These are phyloP conservation scores for Geopemphigus sp. DNA, from an alignment of 1,140 invertebrate genomes.

Conservation along the genomic window DNA sequence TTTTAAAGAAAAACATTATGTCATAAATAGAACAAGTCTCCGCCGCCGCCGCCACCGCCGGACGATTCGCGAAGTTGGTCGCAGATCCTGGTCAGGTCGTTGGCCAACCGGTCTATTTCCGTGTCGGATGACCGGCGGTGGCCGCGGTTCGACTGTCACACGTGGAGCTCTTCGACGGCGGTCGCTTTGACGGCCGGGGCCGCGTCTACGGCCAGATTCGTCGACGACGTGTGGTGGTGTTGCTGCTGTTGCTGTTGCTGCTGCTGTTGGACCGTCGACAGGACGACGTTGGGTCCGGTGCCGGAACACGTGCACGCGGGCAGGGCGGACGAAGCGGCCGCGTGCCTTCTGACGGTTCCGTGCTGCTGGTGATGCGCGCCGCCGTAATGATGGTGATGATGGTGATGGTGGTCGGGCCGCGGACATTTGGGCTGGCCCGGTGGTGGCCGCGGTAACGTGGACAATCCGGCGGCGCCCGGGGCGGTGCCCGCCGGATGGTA, in stretches of 20 bases:
- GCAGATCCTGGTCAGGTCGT: conserved; percentile 53
- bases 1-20: neutral
- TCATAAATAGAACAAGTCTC: conserved; percentile 52
- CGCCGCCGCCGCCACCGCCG: conserved; percentile 47
- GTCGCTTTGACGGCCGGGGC: neutral
- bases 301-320: conserved; percentile 32
- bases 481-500: conserved; percentile 13
- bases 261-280: neutral
- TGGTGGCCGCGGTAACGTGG: conserved; percentile 52
- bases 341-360: conserved; percentile 33
- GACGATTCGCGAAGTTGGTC: conserved; percentile 52
- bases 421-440: conserved; percentile 50
- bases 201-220: conserved; percentile 47
- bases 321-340: neutral
- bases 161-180: conserved; percentile 52
- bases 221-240: neutral
- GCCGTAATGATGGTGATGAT: conserved; percentile 32
- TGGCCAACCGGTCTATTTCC: conserved; percentile 49
- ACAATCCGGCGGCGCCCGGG: conserved; percentile 1
- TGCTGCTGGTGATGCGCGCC: neutral
- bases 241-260: neutral
- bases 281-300: too few relatives aligned
- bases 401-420: conserved; percentile 42
- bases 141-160: conserved; percentile 53
- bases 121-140: conserved; percentile 33